Evolutionary conservation across 2,113 vertebrate genomes (phyloP), one percentile per base, ranked within the genome.

Genomic region (Pongo pygmaeus): DNA sequence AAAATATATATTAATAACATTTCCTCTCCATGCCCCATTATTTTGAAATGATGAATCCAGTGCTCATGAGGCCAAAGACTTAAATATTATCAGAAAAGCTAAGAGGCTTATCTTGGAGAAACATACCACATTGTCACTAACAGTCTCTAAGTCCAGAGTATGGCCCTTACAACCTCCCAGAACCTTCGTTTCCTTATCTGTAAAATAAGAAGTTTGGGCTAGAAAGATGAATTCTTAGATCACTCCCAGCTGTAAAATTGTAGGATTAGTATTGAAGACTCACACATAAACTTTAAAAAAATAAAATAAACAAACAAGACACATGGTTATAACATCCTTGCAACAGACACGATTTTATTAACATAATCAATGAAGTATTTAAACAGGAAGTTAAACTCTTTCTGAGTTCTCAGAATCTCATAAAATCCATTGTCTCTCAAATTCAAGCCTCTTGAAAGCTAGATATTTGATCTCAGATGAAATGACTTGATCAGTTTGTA

Each of bases 211-310:
- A 25, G 3, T 89, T 87, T 89, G 43, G 27, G 91, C 55, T 59
- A 57, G 50, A 85, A n/a, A 12, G 13, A 55, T 89, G 14, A 93
- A 91, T 91, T 90, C 64, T 89, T 93, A 91, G 43, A 91, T 78
- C 46, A 78, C 30, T 86, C 16, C 30, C 52, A 93, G 43, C 67
- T 95, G 30, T 78, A 75, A 78, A 84, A 57, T 46, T 55, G n/a
- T 48, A 88, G 25, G n/a, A 91, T 8, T 30, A 91, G 32, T 81
- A 48, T 81, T 2, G 9, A 77, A 88, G 61, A 96, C 6, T 93
- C 86, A 91, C 43, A 83, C 50, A 88, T 8, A 85, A 96, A 85
- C n/a, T 81, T 91, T 23, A 77, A 77, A 91, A 91, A 43, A 91
- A 85, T 80, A 81, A 93, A 86, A 87, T 25, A 69, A 94, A 90